These are phyloP conservation scores for Hypomecis atomaria DNA, from an alignment of 2,888 invertebrate species.

Conservation along the genomic window DNA sequence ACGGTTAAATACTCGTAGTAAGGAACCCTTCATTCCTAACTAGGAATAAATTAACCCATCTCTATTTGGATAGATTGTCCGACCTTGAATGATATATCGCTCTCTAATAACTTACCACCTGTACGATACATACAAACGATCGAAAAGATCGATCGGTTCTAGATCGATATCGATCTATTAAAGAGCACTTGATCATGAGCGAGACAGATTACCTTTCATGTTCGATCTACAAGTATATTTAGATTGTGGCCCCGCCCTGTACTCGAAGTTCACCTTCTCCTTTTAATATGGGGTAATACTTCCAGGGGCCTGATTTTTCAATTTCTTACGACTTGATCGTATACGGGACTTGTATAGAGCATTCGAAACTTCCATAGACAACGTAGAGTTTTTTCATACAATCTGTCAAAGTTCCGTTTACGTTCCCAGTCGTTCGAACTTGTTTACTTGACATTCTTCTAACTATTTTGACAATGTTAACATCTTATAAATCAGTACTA, in stretches of 20 bases:
- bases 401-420: no score
- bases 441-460: no score
- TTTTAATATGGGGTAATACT: neutral
- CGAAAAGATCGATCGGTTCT: slow-evolving; percentile 22
- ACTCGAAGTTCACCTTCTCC: neutral
- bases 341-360: no score
- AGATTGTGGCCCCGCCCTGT: slow-evolving; percentile 2
- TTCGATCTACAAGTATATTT: slow-evolving; percentile 4
- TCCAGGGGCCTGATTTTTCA: no score
- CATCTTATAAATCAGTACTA: no score
- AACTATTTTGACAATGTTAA: no score
- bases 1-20: no score
- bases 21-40: slow-evolving; percentile 4
- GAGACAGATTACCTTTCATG: slow-evolving; percentile 7
- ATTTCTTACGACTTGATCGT: no score
- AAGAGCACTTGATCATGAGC: slow-evolving; percentile 19
- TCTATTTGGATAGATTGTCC: slow-evolving; percentile 13
- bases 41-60: slow-evolving; percentile 12
- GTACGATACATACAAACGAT: slow-evolving; percentile 14
- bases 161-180: slow-evolving; percentile 23
- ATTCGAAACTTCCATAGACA: no score
- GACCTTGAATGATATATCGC: slow-evolving; percentile 28
- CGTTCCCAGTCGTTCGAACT: no score
- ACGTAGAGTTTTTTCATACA: no score
- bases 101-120: slow-evolving; percentile 27